phyloP scores from a whole-genome alignment of 2,113 vertebrate genomes.

The Egretta garzetta region DNA sequence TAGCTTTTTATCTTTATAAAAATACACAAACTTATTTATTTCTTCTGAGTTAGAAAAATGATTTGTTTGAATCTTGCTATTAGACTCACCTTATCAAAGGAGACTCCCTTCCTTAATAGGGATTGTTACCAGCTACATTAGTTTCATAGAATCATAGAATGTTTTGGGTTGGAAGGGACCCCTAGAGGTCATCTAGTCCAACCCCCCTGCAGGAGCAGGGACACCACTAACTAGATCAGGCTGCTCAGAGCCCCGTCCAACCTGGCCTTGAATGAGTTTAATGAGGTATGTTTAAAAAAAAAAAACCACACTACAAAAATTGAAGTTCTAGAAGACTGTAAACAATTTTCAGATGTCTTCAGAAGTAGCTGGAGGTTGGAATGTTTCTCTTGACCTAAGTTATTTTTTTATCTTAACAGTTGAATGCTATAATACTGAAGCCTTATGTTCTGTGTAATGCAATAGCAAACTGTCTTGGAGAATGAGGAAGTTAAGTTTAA shows the following conservation, averaged over 20 bases:
- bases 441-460: neutral
- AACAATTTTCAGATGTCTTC: neutral
- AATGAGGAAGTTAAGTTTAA: neutral
- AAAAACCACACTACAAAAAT: rapidly evolving
- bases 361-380: neutral
- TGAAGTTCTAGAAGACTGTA: neutral
- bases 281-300: neutral
- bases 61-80: neutral
- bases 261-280: too few species aligned
- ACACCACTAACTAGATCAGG: too few species aligned
- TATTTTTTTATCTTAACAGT: neutral
- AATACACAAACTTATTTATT: neutral
- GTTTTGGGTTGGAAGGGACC: too few species aligned
- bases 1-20: neutral
- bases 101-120: neutral
- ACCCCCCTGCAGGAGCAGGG: too few species aligned
- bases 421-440: neutral
- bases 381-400: neutral
- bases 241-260: too few species aligned
- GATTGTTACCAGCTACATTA: neutral
- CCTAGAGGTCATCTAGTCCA: too few species aligned
- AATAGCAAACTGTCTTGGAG: neutral
- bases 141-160: too few species aligned
- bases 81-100: neutral
- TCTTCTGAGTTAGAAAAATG: neutral